Evolutionary conservation across 2,113 vertebrate genomes (phyloP), one percentile per base, ranked within the genome.

Genomic region (Zosterops japonicus): DNA sequence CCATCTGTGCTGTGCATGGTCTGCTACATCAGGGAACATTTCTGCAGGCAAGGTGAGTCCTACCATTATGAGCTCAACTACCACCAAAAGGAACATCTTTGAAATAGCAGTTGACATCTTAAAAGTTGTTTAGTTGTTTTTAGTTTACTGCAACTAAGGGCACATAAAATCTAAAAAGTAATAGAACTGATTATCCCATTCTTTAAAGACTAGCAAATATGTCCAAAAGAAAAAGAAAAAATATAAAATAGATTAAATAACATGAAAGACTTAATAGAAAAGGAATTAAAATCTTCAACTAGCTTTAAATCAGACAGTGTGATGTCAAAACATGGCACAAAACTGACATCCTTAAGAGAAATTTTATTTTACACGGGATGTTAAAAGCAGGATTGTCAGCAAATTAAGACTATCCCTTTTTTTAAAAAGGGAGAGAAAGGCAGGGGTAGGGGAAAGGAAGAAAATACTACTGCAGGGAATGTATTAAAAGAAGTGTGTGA

Each of bases 1-100:
- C 78, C 81, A 84, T 82, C 93, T 95, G 93, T 1, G 3, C 29
- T 1, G 24, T 46, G 28, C 41, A 49, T 39, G 35, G 53, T 72
- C 50, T 80, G 79, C 56, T 77, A 70, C 63, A 70, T n/a, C 59
- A 80, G 67, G 21, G 64, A 70, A 35, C 33, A 29, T 53, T 93
- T 83, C 60, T 70, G 46, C 70, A 63, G 81, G 27, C 46, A 95
- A 83, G 83, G 83, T 85, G 81, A 84, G 63, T 69, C 76, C 53
- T 72, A 44, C 33, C 47, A 22, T 68, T 87, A 76, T 0, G 4
- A 90, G 63, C n/a, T 42, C 46, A 46, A 19, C 63, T 44, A 83
- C 35, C 8, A 42, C 18, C 25, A 53, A 79, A 77, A 88, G 28
- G 5, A 42, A 17, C 27, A 69, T 46, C 36, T 94, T 52, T 55